Percentiles rank a stretch among this genome's conserved stretches.
phyloP scores from a whole-genome alignment of 2,797 vertebrate species.

The Esox lucius region DNA sequence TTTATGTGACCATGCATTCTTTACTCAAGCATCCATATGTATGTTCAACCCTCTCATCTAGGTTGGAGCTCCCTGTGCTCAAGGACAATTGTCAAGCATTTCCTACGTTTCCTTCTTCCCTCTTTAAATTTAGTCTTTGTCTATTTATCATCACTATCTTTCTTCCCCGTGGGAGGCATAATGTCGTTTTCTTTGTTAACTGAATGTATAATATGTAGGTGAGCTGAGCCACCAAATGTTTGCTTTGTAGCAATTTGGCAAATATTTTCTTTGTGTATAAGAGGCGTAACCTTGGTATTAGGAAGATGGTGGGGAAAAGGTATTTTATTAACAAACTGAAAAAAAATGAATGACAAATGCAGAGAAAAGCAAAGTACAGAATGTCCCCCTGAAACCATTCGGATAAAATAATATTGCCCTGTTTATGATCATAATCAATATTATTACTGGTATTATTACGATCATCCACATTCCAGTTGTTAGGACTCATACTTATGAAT shows the following conservation, averaged over 20 bases:
- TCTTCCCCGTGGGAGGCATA: neutral
- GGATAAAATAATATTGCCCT: neutral
- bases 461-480: constrained; percentile 27
- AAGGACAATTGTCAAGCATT: constrained; percentile 53
- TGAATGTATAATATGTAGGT: neutral
- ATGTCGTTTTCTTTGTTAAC: neutral
- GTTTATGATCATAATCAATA: neutral
- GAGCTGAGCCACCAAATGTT: neutral
- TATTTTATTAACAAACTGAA: neutral
- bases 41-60: constrained; percentile 21
- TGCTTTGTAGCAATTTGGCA: neutral
- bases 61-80: constrained; percentile 62
- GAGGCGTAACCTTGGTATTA: neutral
- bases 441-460: neutral
- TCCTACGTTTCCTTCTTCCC: neutral
- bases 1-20: constrained; percentile 62
- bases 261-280: neutral
- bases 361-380: neutral
- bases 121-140: neutral
- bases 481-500: constrained; percentile 23
- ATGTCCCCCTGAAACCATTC: neutral
- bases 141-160: neutral
- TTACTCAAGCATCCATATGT: constrained; percentile 43
- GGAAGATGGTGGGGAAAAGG: neutral
- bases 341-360: neutral